Conservation (phyloP, 2,888 invertebrate genomes). For the Auanema sp. region DNA sequence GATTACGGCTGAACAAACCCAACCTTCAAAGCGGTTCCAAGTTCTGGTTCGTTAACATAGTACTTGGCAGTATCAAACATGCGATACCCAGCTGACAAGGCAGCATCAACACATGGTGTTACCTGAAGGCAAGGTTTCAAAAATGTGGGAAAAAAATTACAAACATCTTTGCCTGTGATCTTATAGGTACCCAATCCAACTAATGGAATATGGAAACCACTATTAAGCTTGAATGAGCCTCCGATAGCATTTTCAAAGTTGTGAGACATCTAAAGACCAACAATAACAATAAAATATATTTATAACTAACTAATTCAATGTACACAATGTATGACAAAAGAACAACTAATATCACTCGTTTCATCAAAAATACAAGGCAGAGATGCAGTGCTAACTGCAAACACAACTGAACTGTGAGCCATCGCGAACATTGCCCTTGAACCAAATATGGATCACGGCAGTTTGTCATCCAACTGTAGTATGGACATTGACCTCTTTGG, state of each 20-base stretch:
- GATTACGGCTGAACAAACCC: background rate
- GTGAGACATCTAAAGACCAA: too few relatives aligned
- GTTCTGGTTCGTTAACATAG: conserved; percentile 77
- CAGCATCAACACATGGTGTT: conserved; percentile 63
- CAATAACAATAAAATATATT: too few relatives aligned
- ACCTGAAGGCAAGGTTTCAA: conserved; percentile 32
- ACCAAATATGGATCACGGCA: too few relatives aligned
- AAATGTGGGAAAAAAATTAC: background rate
- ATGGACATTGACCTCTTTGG: too few relatives aligned
- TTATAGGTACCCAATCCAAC: conserved; percentile 63
- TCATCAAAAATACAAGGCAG: conserved; percentile 1
- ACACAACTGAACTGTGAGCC: background rate
- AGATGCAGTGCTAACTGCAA: background rate
- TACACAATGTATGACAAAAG: too few relatives aligned
- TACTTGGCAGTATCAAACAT: conserved; percentile 76
- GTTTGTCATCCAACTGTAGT: too few relatives aligned
- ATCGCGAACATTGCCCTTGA: background rate
- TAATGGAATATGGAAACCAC: conserved; percentile 55
- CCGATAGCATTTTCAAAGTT: conserved; percentile 28
- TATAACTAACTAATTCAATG: too few relatives aligned
- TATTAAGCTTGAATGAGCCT: conserved; percentile 40
- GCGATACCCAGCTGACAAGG: conserved; percentile 65
- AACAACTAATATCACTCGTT: too few relatives aligned
- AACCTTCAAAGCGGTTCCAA: conserved; percentile 72
- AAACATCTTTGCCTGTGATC: conserved; percentile 29